Evolutionary conservation across 2,888 invertebrate species (phyloP).

Genomic region (Gortyna flavago): DNA sequence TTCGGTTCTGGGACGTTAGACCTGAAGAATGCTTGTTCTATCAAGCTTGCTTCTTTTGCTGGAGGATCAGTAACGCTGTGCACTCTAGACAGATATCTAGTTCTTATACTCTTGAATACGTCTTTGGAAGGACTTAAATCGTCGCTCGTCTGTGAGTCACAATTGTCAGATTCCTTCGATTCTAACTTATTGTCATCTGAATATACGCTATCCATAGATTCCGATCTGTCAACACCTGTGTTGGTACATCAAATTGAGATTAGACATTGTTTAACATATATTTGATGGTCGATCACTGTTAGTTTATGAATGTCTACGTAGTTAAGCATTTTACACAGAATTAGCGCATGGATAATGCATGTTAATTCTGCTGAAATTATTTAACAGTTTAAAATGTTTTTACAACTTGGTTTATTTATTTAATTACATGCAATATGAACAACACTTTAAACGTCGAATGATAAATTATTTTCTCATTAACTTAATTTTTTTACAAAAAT

Average conservation of each 20-base stretch:
- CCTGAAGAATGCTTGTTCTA: constrained; percentile 84
- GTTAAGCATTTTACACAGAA: constrained; percentile 81
- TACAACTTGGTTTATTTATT: constrained; percentile 21
- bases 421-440: constrained; percentile 53
- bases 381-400: constrained; percentile 27
- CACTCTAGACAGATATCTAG: constrained; percentile 85
- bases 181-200: constrained; percentile 78
- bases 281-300: constrained; percentile 68
- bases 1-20: constrained; percentile 67
- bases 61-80: constrained; percentile 82
- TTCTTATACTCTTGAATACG: constrained; percentile 84
- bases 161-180: constrained; percentile 75
- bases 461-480: background rate
- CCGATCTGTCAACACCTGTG: constrained; percentile 87
- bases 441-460: constrained; percentile 1
- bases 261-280: constrained; percentile 76
- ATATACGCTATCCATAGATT: constrained; percentile 83
- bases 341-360: constrained; percentile 84
- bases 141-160: constrained; percentile 78
- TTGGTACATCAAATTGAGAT: constrained; percentile 83
- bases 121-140: constrained; percentile 77
- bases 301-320: constrained; percentile 73
- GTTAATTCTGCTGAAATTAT: constrained; percentile 74
- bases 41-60: constrained; percentile 74
- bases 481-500: constrained; percentile 4